Conservation (phyloP, 2,113 vertebrate genomes). For the Xyliphius kryptos region DNA sequence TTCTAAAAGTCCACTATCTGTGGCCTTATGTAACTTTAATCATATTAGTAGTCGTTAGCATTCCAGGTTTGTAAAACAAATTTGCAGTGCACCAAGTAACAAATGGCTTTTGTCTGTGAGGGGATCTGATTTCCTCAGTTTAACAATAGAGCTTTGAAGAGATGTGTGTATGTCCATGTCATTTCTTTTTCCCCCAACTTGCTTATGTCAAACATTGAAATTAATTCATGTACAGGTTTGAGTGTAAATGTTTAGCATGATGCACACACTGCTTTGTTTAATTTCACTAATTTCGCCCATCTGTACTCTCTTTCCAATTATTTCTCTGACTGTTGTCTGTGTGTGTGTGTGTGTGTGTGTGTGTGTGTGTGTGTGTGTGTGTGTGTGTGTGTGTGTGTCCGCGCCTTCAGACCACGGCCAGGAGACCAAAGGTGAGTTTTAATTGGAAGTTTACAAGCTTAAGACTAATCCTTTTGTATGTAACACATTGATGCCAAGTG, state of each 20-base stretch:
- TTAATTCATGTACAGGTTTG: too few relatives aligned
- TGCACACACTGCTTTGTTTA: constrained; percentile 22
- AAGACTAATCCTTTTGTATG: constrained; percentile 15
- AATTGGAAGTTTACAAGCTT: constrained; percentile 16
- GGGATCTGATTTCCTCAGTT: constrained; percentile 5
- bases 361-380: constrained; percentile 38
- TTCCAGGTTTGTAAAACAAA: too few relatives aligned
- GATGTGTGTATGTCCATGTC: constrained; percentile 25
- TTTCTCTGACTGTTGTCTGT: constrained; percentile 21
- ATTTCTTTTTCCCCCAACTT: too few relatives aligned
- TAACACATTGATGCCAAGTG: constrained; percentile 8
- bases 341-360: constrained; percentile 43
- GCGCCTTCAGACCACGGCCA: constrained; percentile 74
- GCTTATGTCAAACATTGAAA: too few relatives aligned
- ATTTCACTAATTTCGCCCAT: constrained; percentile 52
- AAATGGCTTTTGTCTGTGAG: constrained; percentile 26
- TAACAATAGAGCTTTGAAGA: constrained; percentile 47
- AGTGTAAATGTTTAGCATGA: neutral
- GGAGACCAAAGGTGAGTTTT: constrained; percentile 86
- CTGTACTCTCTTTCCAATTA: constrained; percentile 47
- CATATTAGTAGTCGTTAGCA: too few relatives aligned
- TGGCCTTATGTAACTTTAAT: too few relatives aligned
- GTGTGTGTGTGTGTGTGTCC: constrained; percentile 45
- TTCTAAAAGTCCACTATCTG: too few relatives aligned
- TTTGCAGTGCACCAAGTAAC: neutral